Conservation (phyloP, 2,113 vertebrate genomes). For the Sciurus niger region DNA sequence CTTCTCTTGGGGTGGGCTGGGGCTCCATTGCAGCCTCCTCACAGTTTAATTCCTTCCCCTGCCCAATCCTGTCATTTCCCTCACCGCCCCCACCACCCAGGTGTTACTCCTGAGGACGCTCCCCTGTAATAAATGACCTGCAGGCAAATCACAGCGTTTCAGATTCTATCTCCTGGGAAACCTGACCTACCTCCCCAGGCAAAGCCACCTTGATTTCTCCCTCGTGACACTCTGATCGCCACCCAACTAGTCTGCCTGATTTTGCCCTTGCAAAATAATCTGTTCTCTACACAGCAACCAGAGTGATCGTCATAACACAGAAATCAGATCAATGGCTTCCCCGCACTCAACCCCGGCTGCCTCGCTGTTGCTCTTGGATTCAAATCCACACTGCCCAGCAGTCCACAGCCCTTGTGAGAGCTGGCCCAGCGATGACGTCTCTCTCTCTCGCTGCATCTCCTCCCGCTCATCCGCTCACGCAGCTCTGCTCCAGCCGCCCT, state of each 20-base stretch:
- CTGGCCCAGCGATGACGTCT: neutral
- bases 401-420: fast-evolving
- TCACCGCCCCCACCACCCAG: neutral
- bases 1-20: neutral
- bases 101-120: neutral
- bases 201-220: slow-evolving; percentile 21
- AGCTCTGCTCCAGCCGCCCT: neutral
- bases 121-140: neutral
- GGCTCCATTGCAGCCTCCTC: neutral
- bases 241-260: neutral
- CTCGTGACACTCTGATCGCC: neutral
- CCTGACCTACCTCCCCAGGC: neutral
- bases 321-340: neutral
- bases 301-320: neutral
- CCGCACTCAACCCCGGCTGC: neutral
- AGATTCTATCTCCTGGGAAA: slow-evolving; percentile 35
- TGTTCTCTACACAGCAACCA: neutral
- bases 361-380: neutral
- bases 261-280: slow-evolving; percentile 19
- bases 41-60: neutral
- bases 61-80: neutral
- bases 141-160: neutral
- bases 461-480: neutral
- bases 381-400: neutral
- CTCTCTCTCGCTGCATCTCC: neutral